Base-by-base conservation (phyloP, 1,140 invertebrate genomes). In the Leptestheria dahalacensis region DNA sequence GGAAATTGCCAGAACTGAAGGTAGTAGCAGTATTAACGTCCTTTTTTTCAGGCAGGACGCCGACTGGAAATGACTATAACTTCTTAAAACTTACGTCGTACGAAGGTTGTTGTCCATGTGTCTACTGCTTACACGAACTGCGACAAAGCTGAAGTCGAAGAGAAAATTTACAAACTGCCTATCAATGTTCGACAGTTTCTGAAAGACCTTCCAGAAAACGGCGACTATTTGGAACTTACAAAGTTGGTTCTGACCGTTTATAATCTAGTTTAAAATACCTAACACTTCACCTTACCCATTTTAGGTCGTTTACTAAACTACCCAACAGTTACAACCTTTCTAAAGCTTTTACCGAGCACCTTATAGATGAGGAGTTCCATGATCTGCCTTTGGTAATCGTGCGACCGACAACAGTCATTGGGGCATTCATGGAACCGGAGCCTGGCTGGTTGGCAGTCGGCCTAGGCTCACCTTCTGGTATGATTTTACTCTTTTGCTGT, bases 381-480 rank as follows among this genome's bases (percentile, higher is more conserved):
- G 74, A 78, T 54, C 66, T 85, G 68, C 82, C 82, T 11, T 76
- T 79, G 0, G 74, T 72, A 47, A 82, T 86, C 11, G 79, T 79
- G 0, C 74, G 84, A 61, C 84, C 83, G 4, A 83, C 82, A 26
- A 85, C 85, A 63, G 83, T 96, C 67, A 84, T 86, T 11, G 92
- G 83, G 24, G 78, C 91, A 1, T 95, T 90, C 88, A 86, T 86
- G 68, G 90, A 97, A 70, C 94, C 92, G 0, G 68, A 86, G 2
- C 84, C 88, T 2, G 91, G 92, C 2, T 98, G 94, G 94, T 95
- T 93, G n/a, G n/a, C n/a, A n/a, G n/a, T n/a, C n/a, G n/a, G n/a
- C n/a, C n/a, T n/a, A n/a, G n/a, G n/a, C n/a, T n/a, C n/a, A n/a
- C n/a, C n/a, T n/a, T n/a, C n/a, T n/a, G n/a, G n/a, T n/a, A n/a